A percentile compares a stretch with the other conserved stretches of the same genome.
Conservation (phyloP, 2,797 vertebrate genomes). For the Eurystomus glaucurus region DNA sequence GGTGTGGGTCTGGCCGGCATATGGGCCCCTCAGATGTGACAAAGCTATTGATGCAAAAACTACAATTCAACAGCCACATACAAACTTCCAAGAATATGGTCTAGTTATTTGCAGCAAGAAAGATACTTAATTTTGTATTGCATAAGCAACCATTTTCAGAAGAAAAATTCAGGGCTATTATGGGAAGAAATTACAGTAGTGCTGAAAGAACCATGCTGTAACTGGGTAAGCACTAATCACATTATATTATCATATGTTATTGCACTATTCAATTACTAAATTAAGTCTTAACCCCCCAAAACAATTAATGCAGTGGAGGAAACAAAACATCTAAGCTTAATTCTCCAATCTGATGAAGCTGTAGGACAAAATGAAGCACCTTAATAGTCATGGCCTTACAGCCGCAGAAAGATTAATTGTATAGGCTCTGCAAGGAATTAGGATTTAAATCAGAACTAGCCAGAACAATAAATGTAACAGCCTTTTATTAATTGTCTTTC, state of each 20-base stretch:
- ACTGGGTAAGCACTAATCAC: not conserved
- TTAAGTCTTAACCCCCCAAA: not conserved
- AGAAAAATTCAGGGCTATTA: not conserved
- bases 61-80: not conserved
- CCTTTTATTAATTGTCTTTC: not conserved
- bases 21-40: no score
- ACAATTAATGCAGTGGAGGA: not conserved
- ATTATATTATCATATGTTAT: not conserved
- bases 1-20: no score
- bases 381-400: not conserved
- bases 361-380: not conserved
- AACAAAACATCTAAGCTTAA: not conserved
- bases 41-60: not conserved
- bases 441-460: not conserved
- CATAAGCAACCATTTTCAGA: not conserved
- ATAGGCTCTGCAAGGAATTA: not conserved
- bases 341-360: not conserved
- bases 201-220: slow-evolving; percentile 1
- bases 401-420: not conserved
- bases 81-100: not conserved
- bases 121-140: slow-evolving; percentile 3
- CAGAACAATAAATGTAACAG: not conserved
- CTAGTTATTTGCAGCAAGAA: not conserved
- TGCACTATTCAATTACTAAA: not conserved
- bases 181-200: not conserved